Conservation (phyloP, 2,113 vertebrate species). For the Myrmecobius fasciatus region DNA sequence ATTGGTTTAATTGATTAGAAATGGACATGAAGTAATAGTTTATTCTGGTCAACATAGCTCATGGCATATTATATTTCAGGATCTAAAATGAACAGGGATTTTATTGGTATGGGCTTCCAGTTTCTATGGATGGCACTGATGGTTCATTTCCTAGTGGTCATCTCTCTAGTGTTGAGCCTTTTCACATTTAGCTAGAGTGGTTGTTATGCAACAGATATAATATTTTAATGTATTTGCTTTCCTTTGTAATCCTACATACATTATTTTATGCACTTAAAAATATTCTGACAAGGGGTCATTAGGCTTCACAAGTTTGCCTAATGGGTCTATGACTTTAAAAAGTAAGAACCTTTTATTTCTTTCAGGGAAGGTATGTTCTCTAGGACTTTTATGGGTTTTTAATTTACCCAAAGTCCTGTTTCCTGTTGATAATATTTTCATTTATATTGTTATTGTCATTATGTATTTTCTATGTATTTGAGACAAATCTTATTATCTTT, state of each 20-base stretch:
- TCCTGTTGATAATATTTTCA: not conserved
- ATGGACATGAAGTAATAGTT: not conserved
- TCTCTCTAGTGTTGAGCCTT: not conserved
- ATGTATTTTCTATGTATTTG: not conserved
- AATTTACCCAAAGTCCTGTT: not conserved
- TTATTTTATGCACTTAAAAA: not conserved
- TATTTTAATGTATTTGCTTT: not conserved
- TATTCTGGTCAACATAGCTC: not conserved
- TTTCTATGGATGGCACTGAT: not conserved
- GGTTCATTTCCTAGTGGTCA: not conserved
- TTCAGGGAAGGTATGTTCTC: not conserved
- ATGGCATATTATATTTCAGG: not conserved
- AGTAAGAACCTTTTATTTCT: not conserved
- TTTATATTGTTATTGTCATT: not conserved
- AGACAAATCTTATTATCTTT: not conserved
- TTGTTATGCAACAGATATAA: not conserved
- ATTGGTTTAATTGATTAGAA: not conserved
- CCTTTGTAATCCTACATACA: not conserved
- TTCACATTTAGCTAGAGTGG: not conserved
- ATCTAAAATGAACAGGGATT: not conserved
- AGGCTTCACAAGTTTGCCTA: not conserved
- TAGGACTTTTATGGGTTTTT: not conserved
- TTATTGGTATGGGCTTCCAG: not conserved
- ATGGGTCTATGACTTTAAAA: not conserved
- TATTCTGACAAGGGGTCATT: not conserved